Evolutionary conservation across 1,140 invertebrate genomes (phyloP).

Genomic region (Apis cerana): DNA sequence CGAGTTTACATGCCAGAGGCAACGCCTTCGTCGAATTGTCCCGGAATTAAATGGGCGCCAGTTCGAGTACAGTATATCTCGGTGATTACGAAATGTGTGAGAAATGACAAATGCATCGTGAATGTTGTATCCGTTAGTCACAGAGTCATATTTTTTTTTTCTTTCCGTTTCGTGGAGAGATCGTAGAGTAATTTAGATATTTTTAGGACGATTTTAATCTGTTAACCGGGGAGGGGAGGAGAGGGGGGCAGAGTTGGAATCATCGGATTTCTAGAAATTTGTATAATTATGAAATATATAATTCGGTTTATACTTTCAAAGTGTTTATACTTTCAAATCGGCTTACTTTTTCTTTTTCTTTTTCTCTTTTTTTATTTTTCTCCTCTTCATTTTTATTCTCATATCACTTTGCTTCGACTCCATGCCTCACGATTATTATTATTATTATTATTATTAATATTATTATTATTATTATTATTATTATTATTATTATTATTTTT

Average conservation of each 20-base stretch:
- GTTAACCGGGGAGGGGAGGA: neutral
- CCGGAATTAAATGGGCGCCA: neutral
- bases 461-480: neutral
- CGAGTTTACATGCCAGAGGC: neutral
- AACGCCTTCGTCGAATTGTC: constrained; percentile 6
- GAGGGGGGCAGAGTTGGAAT: neutral
- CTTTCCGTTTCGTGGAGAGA: too few relatives aligned
- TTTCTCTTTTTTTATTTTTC: too few relatives aligned
- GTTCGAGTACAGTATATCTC: too few relatives aligned
- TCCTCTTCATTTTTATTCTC: too few relatives aligned
- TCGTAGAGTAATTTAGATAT: too few relatives aligned
- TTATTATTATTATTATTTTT: neutral
- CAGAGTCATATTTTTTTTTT: too few relatives aligned
- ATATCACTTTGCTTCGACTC: neutral
- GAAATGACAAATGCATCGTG: neutral
- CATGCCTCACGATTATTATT: neutral
- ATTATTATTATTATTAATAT: neutral
- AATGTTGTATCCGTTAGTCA: neutral
- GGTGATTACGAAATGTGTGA: neutral
- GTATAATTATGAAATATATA: neutral
- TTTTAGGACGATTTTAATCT: neutral
- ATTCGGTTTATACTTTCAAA: constrained; percentile 7
- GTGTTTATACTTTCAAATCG: too few relatives aligned
- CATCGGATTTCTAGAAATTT: neutral
- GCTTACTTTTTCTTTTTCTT: neutral